These are phyloP conservation scores for Caenorhabditis panamensis DNA, from an alignment of 2,888 invertebrate genomes.

Conservation along the genomic window DNA sequence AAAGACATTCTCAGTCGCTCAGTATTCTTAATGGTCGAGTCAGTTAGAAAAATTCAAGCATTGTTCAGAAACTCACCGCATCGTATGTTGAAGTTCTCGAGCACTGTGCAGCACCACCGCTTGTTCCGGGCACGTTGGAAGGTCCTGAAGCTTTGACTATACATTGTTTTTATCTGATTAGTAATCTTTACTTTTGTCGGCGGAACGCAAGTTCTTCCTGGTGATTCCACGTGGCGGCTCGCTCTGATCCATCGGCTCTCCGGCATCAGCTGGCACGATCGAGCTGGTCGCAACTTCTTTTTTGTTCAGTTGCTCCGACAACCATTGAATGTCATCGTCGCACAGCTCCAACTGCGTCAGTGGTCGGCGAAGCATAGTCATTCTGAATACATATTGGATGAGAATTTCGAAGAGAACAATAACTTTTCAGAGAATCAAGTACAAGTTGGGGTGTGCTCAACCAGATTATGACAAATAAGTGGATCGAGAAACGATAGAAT, in stretches of 20 bases:
- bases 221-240: slow-evolving; percentile 35
- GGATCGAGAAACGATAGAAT: background rate
- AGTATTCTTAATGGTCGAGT: background rate
- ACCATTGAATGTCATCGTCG: slow-evolving; percentile 52
- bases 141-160: background rate
- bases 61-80: slow-evolving; percentile 7
- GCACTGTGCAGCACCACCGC: background rate
- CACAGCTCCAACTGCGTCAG: slow-evolving; percentile 53
- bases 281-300: background rate
- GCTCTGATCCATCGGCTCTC: slow-evolving; percentile 45
- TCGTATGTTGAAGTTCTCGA: slow-evolving; percentile 2
- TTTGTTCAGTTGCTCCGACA: slow-evolving; percentile 18
- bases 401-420: background rate
- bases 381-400: slow-evolving; percentile 10
- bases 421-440: too few species aligned
- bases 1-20: background rate
- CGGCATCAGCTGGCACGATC: background rate
- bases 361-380: slow-evolving; percentile 55
- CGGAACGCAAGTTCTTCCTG: slow-evolving; percentile 24
- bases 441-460: background rate
- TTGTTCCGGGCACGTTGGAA: slow-evolving; percentile 17
- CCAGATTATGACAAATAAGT: background rate
- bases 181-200: slow-evolving; percentile 16
- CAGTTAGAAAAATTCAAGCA: background rate
- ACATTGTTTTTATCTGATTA: background rate